A percentile compares a stretch with the other conserved stretches of the same genome.
Conservation (phyloP, 2,888 invertebrate genomes). For the Sarcophaga subvicina region DNA sequence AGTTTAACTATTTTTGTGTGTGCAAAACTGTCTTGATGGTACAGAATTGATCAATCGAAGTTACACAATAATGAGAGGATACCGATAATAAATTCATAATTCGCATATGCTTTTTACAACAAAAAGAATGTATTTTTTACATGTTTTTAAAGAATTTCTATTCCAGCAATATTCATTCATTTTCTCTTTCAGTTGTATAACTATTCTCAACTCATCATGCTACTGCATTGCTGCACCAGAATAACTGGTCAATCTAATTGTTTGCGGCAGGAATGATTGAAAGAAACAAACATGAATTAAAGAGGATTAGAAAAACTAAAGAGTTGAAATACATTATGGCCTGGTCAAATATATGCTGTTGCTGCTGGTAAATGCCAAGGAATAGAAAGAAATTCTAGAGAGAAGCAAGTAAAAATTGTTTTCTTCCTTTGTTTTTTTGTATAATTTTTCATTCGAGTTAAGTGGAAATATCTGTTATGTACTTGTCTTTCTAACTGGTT, state of each 20-base stretch:
- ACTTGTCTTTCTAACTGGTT: slow-evolving; percentile 59
- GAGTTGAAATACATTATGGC: slow-evolving; percentile 1
- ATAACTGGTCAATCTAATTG: slow-evolving; percentile 32
- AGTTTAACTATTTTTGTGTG: too few relatives aligned
- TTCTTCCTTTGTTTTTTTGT: slow-evolving; percentile 8
- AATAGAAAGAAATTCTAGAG: not conserved
- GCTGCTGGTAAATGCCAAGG: slow-evolving; percentile 9
- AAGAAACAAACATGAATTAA: not conserved
- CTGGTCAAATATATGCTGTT: slow-evolving; percentile 58
- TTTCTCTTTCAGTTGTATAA: too few relatives aligned
- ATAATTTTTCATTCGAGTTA: slow-evolving; percentile 61
- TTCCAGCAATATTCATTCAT: too few relatives aligned
- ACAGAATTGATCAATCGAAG: too few relatives aligned
- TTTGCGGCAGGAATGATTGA: not conserved
- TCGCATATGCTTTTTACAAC: too few relatives aligned
- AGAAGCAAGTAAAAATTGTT: not conserved
- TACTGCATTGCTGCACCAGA: not conserved
- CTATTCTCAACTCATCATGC: not conserved
- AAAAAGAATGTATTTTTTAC: too few relatives aligned
- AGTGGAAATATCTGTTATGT: slow-evolving; percentile 67
- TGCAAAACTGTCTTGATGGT: too few relatives aligned
- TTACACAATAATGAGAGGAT: too few relatives aligned
- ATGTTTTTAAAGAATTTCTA: too few relatives aligned
- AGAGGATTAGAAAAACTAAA: not conserved
- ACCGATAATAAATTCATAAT: too few relatives aligned